phyloP scores from a whole-genome alignment of 2,888 invertebrate species.

The Geophilus truncorum region DNA sequence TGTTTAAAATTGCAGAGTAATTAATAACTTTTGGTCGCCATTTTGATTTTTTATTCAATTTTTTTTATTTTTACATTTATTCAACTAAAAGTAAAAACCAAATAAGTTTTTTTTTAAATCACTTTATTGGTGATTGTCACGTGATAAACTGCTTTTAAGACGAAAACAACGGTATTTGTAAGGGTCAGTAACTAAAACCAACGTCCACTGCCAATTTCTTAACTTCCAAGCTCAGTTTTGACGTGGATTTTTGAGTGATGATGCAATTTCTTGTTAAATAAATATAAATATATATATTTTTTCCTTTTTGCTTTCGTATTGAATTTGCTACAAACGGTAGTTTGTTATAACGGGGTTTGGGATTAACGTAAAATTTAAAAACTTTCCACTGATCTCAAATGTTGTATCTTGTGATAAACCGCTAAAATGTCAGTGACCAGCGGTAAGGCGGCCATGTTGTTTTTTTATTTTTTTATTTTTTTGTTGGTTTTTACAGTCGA shows the following conservation, averaged over 20 bases:
- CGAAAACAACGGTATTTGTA: neutral
- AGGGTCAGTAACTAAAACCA: neutral
- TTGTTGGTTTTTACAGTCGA: no score
- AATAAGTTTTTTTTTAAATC: neutral
- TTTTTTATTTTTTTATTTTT: neutral
- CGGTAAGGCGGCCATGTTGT: neutral
- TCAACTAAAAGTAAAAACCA: neutral
- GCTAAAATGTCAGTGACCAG: neutral
- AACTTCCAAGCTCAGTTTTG: neutral
- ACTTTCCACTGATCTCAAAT: neutral
- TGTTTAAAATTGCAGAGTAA: no score
- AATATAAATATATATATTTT: neutral
- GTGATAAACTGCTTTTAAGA: neutral
- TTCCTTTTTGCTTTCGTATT: no score
- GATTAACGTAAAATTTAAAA: neutral
- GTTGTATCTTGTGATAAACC: neutral
- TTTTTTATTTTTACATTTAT: neutral
- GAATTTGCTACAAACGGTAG: neutral
- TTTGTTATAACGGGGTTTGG: neutral
- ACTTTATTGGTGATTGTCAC: neutral
- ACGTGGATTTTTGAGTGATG: neutral
- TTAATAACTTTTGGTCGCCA: no score
- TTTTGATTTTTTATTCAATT: no score
- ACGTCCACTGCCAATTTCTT: neutral
- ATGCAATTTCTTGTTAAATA: neutral